Evolutionary conservation across 2,888 invertebrate species (phyloP), one percentile per base, ranked within the genome.

Genomic region (Phrixothrix hirtus): DNA sequence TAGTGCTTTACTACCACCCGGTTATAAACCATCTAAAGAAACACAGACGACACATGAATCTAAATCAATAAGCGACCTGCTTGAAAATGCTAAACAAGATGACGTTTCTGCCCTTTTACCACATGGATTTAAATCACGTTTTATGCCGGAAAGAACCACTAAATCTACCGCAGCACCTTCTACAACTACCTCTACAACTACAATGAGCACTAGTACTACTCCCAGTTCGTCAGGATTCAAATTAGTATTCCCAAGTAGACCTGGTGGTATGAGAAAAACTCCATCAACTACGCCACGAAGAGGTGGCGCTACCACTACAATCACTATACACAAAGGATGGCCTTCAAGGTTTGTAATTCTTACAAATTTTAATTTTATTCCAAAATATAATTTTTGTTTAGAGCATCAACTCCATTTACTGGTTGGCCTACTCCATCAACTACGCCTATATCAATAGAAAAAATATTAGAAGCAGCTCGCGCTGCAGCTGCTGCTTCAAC

Each of bases 401-500:
- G 89, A 75, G 88, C 87, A 13, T 89, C 91, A 5, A 93, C 92
- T 11, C 92, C 91, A 73, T 93, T 93, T 65, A 92, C 92, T 9
- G 93, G 93, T 10, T 93, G 93, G 93, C 92, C 92, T 7, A 89
- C 91, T 0, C 87, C 90, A 3, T 89, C 92, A 1, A 92, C 92
- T 0, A 92, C 92, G 0, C 91, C 92, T 0, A 85, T 92, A 61
- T 90, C 91, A 0, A 88, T 91, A 48, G 91, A 92, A 68, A 89
- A 89, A 70, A 78, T 89, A 4, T 70, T 92, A 37, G 89, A 88
- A 73, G 80, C 80, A 7, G 80, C 81, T 1, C 78, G 84, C 45
- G 82, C 84, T 17, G 84, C 85, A 0, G 83, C 85, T 1, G 79
- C 81, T 55, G 77, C 79, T 1, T 78, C 80, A 1, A 81, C 39